Base-by-base conservation (phyloP, 1,140 invertebrate genomes). In the Papilio dardanus region DNA sequence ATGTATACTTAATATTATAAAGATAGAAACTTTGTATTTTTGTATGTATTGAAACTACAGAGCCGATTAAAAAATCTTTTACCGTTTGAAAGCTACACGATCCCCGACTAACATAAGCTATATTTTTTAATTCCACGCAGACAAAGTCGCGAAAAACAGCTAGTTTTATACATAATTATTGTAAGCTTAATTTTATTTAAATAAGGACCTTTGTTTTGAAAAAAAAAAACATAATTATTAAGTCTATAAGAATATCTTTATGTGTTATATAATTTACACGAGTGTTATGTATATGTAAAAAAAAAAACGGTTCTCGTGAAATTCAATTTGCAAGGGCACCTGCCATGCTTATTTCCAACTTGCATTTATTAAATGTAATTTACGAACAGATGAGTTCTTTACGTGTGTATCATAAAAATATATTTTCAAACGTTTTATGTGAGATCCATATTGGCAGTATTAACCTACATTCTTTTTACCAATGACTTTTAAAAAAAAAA, bases 251-350 rank as follows among this genome's bases (percentile, higher is more conserved):
- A 50, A 58, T 28, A 30, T 58, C 21, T 58, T 10, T 14, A 10
- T 58, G 12, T 14, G 24, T 58, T 58, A 58, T 46, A 54, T 58
- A 28, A 14, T 28, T 28, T 28, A 58, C 24, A 12, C 54, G 21
- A 28, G 8, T 14, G 14, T 28, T 58, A 58, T 24, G 10, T 28
- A 30, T n/a, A 16, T 46, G 19, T 28, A 54, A 62, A 28, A 58
- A 28, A 28, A 28, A 62, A 28, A 62, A 21, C 54, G 24, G 54
- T 62, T 62, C 8, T 30, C 46, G 54, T 78, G 75, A 77, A 77
- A 79, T 78, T 77, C 74, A 79, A 77, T 82, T 80, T 81, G 54
- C 78, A 77, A 74, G 75, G 65, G 19, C 81, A 80, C 77, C 79
- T 80, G 79, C 75, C 54, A 54, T 54, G 37, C 7, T 66, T 37